Percentiles rank a stretch among this genome's conserved stretches.
phyloP scores from a whole-genome alignment of 2,797 vertebrate genomes.

The Scarus forsteni region DNA sequence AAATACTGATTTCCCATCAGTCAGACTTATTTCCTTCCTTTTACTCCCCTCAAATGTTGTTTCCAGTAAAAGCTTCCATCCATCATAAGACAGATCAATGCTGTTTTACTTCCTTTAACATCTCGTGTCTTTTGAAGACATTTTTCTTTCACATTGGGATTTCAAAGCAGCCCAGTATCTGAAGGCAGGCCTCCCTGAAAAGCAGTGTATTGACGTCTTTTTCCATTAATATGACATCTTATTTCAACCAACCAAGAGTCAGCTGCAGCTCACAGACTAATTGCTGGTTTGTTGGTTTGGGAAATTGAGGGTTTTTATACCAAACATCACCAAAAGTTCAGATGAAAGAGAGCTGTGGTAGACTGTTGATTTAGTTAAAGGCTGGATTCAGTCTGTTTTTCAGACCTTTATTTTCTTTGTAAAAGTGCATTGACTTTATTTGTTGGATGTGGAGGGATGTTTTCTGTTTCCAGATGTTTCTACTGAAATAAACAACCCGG shows the following conservation, averaged over 20 bases:
- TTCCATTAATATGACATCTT: constrained; percentile 5
- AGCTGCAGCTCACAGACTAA: constrained; percentile 6
- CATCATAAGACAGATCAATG: constrained; percentile 23
- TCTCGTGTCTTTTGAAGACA: not conserved
- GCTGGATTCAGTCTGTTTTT: too few species aligned
- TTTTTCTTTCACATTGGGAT: not conserved
- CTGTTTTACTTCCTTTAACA: not conserved
- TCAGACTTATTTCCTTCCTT: constrained; percentile 11
- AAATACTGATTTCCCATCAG: not conserved
- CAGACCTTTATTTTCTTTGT: too few species aligned
- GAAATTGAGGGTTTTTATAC: not conserved
- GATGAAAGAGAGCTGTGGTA: not conserved
- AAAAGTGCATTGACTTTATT: too few species aligned
- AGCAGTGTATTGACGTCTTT: constrained; percentile 1
- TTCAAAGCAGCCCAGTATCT: constrained; percentile 1
- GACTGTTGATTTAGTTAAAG: not conserved
- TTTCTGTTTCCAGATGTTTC: too few species aligned
- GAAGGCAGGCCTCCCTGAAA: not conserved
- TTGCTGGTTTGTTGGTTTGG: not conserved
- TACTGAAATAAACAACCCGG: too few species aligned
- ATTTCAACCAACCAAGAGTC: constrained; percentile 10
- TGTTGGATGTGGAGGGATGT: too few species aligned
- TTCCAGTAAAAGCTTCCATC: constrained; percentile 11
- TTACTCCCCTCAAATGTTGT: constrained; percentile 4
- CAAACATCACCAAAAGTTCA: not conserved